Base-by-base conservation (phyloP, 1,140 invertebrate species). In the Drosophila kohkoa region DNA sequence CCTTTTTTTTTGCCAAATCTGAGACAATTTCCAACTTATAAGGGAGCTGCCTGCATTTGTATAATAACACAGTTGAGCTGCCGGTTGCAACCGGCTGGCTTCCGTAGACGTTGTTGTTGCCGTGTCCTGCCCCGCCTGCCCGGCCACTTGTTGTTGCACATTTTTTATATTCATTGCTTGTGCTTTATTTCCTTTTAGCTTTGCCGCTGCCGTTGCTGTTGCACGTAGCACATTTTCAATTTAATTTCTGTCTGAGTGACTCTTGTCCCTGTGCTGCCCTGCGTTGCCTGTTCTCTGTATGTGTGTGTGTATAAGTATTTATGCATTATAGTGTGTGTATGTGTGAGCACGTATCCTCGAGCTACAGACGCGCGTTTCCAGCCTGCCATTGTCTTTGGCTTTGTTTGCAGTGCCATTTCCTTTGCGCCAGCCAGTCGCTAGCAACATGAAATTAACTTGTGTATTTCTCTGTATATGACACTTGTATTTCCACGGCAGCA, bases 1-100 rank as follows among this genome's bases (percentile, higher is more conserved):
- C 5, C 11, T 13, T 54, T 35, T 32, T 54, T 6, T 32, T 54
- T 6, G 30, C 30, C 13, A 88, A 89, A 88, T 88, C 85, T 89
- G 83, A 89, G 83, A 88, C 83, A 89, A 89, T 88, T 88, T 89
- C 54, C 74, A 83, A 85, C 69, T 89, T 87, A 83, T 80, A 80
- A 81, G 46, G 15, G 41, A 63, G 58, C 70, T 66, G 73, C 80
- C 68, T 78, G 74, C 83, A 88, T 89, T 89, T 89, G 80, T 81
- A 78, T 88, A 89, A 88, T 88, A 75, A 78, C 80, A 83, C 59
- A 83, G 85, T 69, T 75, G 81, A 81, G 85, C 74, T 72, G 59
- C 63, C 81, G 70, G 65, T 60, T 76, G 81, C 73, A 69, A 70
- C 66, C 58, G 58, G 52, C 77, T 57, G 79, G 81, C 70, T 83